phyloP scores from a whole-genome alignment of 2,888 invertebrate genomes.

The Polyommatus icarus region DNA sequence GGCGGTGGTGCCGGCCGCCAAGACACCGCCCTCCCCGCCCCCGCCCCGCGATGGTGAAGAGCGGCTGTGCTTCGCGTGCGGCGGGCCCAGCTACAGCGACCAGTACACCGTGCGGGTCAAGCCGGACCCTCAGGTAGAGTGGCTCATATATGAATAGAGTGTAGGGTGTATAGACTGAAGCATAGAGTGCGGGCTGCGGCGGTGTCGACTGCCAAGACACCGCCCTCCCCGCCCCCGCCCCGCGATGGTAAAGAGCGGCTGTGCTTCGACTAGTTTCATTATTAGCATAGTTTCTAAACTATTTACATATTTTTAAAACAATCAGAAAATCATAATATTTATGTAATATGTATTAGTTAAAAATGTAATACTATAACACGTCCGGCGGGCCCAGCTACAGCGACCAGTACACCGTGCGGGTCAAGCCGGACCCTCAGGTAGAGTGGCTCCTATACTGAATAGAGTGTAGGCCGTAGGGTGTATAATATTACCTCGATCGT shows the following conservation, averaged over 20 bases:
- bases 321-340: too few relatives aligned
- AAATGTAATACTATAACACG: too few relatives aligned
- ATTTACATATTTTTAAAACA: too few relatives aligned
- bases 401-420: slow-evolving; percentile 83
- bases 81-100: slow-evolving; percentile 86
- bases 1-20: slow-evolving; percentile 59
- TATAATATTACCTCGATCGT: too few relatives aligned
- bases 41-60: slow-evolving; percentile 78
- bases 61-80: slow-evolving; percentile 84
- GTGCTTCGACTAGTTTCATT: too few relatives aligned
- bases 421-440: slow-evolving; percentile 72
- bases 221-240: slow-evolving; percentile 66
- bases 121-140: slow-evolving; percentile 66
- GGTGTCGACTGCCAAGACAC: neutral
- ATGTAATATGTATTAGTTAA: too few relatives aligned
- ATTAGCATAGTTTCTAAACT: too few relatives aligned
- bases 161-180: too few relatives aligned
- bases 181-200: neutral
- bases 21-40: slow-evolving; percentile 73
- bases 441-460: neutral
- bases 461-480: neutral
- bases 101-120: slow-evolving; percentile 83
- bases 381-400: slow-evolving; percentile 89
- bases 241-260: slow-evolving; percentile 73
- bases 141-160: neutral